These are phyloP conservation scores for Sparus aurata DNA, from an alignment of 2,797 vertebrate species.

Conservation along the genomic window DNA sequence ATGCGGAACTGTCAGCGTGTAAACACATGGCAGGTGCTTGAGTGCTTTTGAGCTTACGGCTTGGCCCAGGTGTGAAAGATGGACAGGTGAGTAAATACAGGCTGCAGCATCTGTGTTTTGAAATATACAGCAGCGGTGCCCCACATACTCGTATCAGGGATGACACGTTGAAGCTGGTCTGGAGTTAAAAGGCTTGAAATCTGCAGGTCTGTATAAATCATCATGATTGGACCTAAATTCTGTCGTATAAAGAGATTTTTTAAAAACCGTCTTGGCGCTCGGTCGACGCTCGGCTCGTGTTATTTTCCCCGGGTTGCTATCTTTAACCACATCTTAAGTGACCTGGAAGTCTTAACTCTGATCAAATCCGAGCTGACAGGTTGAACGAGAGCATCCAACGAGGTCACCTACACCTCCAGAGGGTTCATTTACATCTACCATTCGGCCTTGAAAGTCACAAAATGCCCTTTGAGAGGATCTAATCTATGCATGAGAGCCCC, in stretches of 20 bases:
- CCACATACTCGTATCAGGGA: conserved; percentile 36
- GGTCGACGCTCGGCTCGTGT: not conserved
- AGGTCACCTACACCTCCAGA: conserved; percentile 29
- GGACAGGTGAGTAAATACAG: conserved; percentile 73
- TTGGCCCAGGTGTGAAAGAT: conserved; percentile 38
- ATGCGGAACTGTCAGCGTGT: conserved; percentile 9
- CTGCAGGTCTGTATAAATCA: not conserved
- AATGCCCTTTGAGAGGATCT: conserved; percentile 32
- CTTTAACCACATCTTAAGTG: conserved; percentile 12
- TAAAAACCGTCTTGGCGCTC: not conserved
- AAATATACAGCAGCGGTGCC: conserved; percentile 31
- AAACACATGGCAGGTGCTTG: conserved; percentile 49
- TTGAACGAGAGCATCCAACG: conserved; percentile 12
- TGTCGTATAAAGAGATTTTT: not conserved
- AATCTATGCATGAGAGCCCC: conserved; percentile 38
- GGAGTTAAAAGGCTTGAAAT: conserved; percentile 3
- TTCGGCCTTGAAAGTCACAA: conserved; percentile 40
- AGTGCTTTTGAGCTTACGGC: conserved; percentile 38
- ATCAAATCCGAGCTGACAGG: conserved; percentile 37
- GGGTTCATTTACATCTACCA: conserved; percentile 35
- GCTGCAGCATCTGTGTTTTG: conserved; percentile 57
- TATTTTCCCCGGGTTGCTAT: not conserved
- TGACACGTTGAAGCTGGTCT: conserved; percentile 18
- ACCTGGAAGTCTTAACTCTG: conserved; percentile 41
- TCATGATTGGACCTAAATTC: not conserved